Evolutionary conservation across 2,888 invertebrate genomes (phyloP).

Genomic region (Myopa testacea): DNA sequence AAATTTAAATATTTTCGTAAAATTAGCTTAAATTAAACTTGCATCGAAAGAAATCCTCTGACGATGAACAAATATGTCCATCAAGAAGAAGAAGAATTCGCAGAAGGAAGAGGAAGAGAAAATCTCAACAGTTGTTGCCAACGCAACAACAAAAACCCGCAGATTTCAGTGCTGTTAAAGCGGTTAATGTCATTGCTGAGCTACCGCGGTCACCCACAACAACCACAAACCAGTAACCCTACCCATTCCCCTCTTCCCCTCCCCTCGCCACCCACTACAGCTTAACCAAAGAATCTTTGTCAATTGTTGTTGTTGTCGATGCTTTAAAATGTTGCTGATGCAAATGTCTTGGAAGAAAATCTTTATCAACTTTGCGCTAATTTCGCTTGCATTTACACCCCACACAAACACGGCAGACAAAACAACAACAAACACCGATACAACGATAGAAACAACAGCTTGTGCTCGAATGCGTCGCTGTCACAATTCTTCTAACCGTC

Average conservation of each 20-base stretch:
- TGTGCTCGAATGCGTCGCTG: background rate
- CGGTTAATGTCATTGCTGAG: slow-evolving; percentile 6
- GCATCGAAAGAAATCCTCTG: no score
- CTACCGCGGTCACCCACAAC: background rate
- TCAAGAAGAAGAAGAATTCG: background rate
- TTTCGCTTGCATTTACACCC: slow-evolving; percentile 1
- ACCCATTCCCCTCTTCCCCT: background rate
- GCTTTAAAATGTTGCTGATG: slow-evolving; percentile 18
- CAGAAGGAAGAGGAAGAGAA: background rate
- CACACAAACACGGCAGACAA: background rate
- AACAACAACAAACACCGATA: background rate
- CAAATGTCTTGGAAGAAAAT: background rate
- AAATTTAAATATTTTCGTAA: no score
- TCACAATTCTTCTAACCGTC: slow-evolving; percentile 16
- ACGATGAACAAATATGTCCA: no score
- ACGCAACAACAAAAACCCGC: background rate
- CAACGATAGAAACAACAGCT: background rate
- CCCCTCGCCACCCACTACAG: background rate
- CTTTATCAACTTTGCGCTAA: background rate
- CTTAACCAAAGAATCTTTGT: background rate
- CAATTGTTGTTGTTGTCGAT: background rate
- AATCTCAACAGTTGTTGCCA: background rate
- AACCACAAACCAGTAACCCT: no score
- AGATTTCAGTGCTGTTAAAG: background rate
- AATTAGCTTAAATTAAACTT: no score